A percentile compares a stretch with the other conserved stretches of the same genome.
Evolutionary conservation across 2,797 vertebrate species (phyloP).

Genomic region (Sebastes reedi): DNA sequence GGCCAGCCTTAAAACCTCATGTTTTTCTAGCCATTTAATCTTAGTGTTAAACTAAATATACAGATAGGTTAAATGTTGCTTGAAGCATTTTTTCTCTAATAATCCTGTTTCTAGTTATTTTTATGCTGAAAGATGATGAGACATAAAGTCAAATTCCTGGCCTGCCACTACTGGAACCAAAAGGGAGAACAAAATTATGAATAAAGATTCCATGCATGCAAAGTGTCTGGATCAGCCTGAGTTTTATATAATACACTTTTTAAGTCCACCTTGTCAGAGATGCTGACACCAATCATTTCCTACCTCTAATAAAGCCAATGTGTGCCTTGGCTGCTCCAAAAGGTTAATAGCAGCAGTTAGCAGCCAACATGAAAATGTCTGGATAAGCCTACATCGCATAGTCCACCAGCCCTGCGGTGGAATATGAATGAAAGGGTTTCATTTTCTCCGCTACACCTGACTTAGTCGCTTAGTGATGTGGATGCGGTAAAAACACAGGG

Average conservation of each 20-base stretch:
- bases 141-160: neutral
- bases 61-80: conserved; percentile 2
- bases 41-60: conserved; percentile 12
- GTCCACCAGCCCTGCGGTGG: neutral
- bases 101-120: conserved; percentile 9
- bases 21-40: conserved; percentile 23
- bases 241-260: conserved; percentile 40
- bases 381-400: conserved; percentile 7
- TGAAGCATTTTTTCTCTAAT: conserved; percentile 1
- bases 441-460: conserved; percentile 27
- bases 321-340: conserved; percentile 51
- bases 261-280: conserved; percentile 47
- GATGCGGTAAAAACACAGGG: neutral
- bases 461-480: neutral
- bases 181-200: neutral
- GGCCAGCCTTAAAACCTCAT: conserved; percentile 27
- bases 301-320: conserved; percentile 40
- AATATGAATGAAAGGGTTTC: conserved; percentile 27
- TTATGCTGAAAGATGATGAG: neutral
- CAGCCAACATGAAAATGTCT: conserved; percentile 38
- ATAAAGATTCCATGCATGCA: neutral
- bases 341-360: conserved; percentile 41
- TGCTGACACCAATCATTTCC: conserved; percentile 59
- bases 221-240: conserved; percentile 8
- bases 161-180: conserved; percentile 1